These are phyloP conservation scores for Zygaena filipendulae DNA, from an alignment of 2,888 invertebrate genomes.

Conservation along the genomic window DNA sequence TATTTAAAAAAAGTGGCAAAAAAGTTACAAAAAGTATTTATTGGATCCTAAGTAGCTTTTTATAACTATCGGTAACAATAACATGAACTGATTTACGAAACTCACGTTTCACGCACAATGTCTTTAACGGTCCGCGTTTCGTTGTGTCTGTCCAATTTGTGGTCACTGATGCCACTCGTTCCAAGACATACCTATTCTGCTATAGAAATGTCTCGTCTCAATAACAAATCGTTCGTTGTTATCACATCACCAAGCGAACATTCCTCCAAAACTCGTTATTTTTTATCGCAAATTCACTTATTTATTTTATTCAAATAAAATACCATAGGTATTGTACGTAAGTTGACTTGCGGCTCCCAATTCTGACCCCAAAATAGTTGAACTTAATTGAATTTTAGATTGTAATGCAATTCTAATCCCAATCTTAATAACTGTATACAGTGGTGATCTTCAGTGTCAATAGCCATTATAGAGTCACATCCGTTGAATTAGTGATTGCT, in stretches of 20 bases:
- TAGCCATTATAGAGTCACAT: too few species aligned
- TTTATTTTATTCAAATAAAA: too few species aligned
- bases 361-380: too few species aligned
- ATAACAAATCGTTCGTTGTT: slow-evolving; percentile 42
- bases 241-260: slow-evolving; percentile 26
- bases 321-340: too few species aligned
- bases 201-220: slow-evolving; percentile 34
- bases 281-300: too few species aligned
- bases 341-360: too few species aligned
- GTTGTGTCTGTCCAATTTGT: slow-evolving; percentile 30
- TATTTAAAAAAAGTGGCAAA: too few species aligned
- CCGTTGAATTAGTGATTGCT: too few species aligned
- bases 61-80: slow-evolving; percentile 15
- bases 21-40: slow-evolving; percentile 5
- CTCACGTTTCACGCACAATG: slow-evolving; percentile 49
- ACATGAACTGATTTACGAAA: slow-evolving; percentile 28
- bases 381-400: too few species aligned
- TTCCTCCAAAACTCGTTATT: slow-evolving; percentile 26
- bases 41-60: slow-evolving; percentile 25
- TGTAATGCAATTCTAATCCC: too few species aligned
- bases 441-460: too few species aligned
- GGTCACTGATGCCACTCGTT: slow-evolving; percentile 38
- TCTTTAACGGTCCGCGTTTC: slow-evolving; percentile 41
- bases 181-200: slow-evolving; percentile 39
- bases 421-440: too few species aligned